These are phyloP conservation scores for Beris morrisii DNA, from an alignment of 2,888 invertebrate species.

Conservation along the genomic window DNA sequence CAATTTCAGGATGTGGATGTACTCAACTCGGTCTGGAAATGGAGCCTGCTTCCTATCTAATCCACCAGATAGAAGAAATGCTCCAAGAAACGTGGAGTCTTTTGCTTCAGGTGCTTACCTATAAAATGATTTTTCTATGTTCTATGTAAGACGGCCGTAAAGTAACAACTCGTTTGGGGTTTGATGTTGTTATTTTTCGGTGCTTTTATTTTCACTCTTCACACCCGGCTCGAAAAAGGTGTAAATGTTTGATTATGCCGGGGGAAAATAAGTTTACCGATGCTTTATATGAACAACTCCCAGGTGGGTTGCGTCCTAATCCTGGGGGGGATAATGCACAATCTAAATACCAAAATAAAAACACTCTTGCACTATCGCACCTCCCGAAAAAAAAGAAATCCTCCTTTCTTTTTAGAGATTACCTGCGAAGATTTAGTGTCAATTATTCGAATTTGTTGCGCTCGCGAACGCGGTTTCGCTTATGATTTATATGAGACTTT, in stretches of 20 bases:
- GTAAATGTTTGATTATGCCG: constrained; percentile 31
- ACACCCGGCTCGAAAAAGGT: constrained; percentile 17
- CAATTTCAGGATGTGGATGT: no score
- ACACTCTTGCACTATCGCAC: no score
- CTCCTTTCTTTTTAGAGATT: constrained; percentile 18
- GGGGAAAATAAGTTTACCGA: constrained; percentile 8
- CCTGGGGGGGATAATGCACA: no score
- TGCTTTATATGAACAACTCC: constrained; percentile 18
- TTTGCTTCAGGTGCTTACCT: background rate
- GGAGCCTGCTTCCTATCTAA: no score
- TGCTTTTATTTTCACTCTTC: background rate
- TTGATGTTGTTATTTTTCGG: background rate
- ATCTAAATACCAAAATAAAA: no score
- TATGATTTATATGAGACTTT: constrained; percentile 21
- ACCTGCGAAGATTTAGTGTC: constrained; percentile 29
- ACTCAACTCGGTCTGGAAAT: no score
- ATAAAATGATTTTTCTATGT: constrained; percentile 1
- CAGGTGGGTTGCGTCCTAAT: constrained; percentile 5
- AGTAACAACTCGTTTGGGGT: constrained; percentile 12
- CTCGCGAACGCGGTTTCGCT: background rate
- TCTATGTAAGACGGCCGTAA: background rate
- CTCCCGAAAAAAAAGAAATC: constrained; percentile 9
- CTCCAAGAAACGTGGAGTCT: no score
- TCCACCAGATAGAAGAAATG: no score
- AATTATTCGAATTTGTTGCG: constrained; percentile 4